phyloP scores from a whole-genome alignment of 2,113 vertebrate species.

The Genyomyrus donnyi region DNA sequence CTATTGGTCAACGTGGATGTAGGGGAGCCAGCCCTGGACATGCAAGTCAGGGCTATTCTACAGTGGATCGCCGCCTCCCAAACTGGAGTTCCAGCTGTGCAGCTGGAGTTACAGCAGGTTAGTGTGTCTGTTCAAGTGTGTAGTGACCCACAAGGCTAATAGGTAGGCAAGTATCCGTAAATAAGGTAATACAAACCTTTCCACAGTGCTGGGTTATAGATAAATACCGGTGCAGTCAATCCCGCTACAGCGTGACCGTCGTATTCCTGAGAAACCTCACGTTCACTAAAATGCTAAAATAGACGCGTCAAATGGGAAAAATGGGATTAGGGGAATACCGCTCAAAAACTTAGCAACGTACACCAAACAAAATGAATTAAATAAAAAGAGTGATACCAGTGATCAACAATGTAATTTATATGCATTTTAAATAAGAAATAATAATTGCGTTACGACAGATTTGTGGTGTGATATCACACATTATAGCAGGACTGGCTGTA shows the following conservation, averaged over 20 bases:
- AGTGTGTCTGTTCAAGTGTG: conserved; percentile 41
- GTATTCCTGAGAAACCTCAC: background rate
- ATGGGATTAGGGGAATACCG: background rate
- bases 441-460: background rate
- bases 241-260: background rate
- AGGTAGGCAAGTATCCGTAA: background rate
- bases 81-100: conserved; percentile 66
- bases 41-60: conserved; percentile 74
- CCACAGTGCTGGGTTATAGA: background rate
- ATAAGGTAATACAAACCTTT: background rate
- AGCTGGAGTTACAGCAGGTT: conserved; percentile 79
- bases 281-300: background rate
- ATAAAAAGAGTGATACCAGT: background rate
- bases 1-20: conserved; percentile 71
- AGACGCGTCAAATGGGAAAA: background rate
- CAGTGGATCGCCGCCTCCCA: conserved; percentile 92
- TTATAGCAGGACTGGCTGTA: background rate
- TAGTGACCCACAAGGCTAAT: background rate
- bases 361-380: background rate
- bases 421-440: background rate
- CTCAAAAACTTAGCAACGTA: background rate
- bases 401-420: background rate
- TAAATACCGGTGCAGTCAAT: background rate
- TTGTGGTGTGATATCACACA: background rate
- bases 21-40: conserved; percentile 61